A percentile compares a stretch with the other conserved stretches of the same genome.
These are phyloP conservation scores for Ochropleura plecta DNA, from an alignment of 2,888 invertebrate species.

Conservation along the genomic window DNA sequence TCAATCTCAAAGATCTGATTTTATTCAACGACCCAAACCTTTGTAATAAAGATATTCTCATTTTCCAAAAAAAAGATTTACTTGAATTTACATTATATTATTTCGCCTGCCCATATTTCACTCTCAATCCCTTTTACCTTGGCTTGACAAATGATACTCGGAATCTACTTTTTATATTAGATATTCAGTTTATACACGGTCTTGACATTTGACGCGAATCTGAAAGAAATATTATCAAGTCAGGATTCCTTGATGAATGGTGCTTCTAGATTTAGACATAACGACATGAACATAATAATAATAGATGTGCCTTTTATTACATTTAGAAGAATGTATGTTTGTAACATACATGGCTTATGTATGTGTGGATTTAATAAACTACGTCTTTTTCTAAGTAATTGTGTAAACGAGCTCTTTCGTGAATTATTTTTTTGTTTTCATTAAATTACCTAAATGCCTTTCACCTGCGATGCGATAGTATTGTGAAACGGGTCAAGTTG, in stretches of 20 bases:
- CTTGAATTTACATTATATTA: conserved; percentile 42
- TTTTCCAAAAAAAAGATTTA: conserved; percentile 34
- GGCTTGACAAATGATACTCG: conserved; percentile 57
- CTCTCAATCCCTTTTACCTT: conserved; percentile 44
- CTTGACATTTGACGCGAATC: conserved; percentile 53
- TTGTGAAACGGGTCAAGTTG: not conserved
- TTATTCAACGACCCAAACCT: conserved; percentile 3
- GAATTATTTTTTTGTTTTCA: not conserved
- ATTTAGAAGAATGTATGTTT: not conserved
- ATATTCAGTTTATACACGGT: conserved; percentile 32
- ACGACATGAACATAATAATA: conserved; percentile 9
- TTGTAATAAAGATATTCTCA: conserved; percentile 8
- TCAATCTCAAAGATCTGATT: conserved; percentile 4
- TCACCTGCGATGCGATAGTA: not conserved
- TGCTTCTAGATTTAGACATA: conserved; percentile 14
- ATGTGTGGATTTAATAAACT: not conserved
- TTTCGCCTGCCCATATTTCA: conserved; percentile 47
- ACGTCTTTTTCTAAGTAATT: not conserved
- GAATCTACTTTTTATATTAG: conserved; percentile 37
- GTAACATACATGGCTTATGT: not conserved
- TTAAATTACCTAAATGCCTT: not conserved
- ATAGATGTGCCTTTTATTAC: conserved; percentile 1
- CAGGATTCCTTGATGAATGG: conserved; percentile 43
- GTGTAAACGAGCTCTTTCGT: not conserved
- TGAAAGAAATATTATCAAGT: conserved; percentile 49